Evolutionary conservation across 2,113 vertebrate genomes (phyloP).

Genomic region (Protomyctophum bolini): DNA sequence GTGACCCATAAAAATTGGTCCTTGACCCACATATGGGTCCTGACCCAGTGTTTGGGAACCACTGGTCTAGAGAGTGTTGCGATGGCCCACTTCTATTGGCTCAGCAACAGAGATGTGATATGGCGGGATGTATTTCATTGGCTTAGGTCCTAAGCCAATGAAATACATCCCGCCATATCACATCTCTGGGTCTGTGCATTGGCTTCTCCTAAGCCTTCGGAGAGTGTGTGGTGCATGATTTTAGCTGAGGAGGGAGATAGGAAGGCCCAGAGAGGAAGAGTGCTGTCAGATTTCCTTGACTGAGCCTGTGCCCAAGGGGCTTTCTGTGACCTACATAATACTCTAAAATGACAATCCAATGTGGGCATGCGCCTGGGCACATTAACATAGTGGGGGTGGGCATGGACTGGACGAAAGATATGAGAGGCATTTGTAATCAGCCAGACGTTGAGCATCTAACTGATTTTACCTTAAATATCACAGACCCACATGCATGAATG

Average conservation of each 20-base stretch:
- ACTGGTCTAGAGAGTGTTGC: not conserved
- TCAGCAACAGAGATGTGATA: constrained; percentile 29
- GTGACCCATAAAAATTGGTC: too few species aligned
- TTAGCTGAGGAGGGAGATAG: constrained; percentile 28
- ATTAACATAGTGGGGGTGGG: constrained; percentile 43
- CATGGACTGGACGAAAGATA: constrained; percentile 46
- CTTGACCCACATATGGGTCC: too few species aligned
- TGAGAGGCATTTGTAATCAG: constrained; percentile 34
- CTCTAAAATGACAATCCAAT: constrained; percentile 40
- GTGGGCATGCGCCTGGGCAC: constrained; percentile 25
- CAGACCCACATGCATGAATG: too few species aligned
- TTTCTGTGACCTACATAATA: constrained; percentile 76
- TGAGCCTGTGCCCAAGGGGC: constrained; percentile 66
- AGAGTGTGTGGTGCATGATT: constrained; percentile 46
- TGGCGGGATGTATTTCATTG: constrained; percentile 62
- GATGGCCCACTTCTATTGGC: constrained; percentile 63
- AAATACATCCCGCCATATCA: constrained; percentile 51
- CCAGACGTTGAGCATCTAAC: constrained; percentile 11
- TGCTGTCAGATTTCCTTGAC: constrained; percentile 78
- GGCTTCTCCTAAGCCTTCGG: constrained; percentile 28
- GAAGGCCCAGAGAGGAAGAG: constrained; percentile 58
- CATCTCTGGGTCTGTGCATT: too few species aligned
- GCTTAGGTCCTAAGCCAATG: constrained; percentile 50
- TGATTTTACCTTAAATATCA: too few species aligned
- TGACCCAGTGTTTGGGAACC: not conserved